These are phyloP conservation scores for Callaeas wilsoni DNA, from an alignment of 2,113 vertebrate species.

Conservation along the genomic window DNA sequence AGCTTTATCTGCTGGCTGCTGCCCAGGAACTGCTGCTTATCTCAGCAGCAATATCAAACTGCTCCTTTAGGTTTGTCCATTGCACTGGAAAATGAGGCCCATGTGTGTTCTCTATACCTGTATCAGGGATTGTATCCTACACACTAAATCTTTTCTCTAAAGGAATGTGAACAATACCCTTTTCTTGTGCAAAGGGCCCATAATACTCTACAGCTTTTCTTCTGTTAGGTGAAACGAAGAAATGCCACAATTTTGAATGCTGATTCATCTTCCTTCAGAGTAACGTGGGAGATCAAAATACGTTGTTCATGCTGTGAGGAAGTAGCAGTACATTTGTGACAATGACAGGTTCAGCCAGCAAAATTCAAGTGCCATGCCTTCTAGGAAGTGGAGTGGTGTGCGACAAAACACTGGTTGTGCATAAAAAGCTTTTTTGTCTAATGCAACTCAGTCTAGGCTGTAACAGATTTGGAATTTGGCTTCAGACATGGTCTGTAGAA, in stretches of 20 bases:
- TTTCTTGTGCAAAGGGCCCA: neutral
- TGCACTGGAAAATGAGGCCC: neutral
- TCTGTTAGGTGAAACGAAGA: neutral
- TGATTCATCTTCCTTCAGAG: neutral
- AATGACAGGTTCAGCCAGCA: neutral
- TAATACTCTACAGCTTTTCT: neutral
- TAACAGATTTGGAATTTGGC: neutral
- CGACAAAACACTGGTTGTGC: neutral
- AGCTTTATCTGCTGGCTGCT: slow-evolving; percentile 25
- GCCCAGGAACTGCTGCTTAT: slow-evolving; percentile 17
- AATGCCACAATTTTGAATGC: neutral
- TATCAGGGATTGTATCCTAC: neutral
- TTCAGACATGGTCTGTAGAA: neutral
- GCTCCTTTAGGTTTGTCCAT: neutral
- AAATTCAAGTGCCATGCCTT: neutral
- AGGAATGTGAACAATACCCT: neutral
- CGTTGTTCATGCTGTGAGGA: neutral
- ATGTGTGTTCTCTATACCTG: neutral
- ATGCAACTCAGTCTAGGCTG: neutral
- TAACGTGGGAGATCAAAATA: neutral
- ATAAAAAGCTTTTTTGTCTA: neutral
- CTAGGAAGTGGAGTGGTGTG: neutral
- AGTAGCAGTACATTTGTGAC: neutral
- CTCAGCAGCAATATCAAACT: neutral
- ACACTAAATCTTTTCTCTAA: neutral